Conservation (phyloP, 30 jellyfish, hydroid and myxozoan species). For the Aurelia sp. region DNA sequence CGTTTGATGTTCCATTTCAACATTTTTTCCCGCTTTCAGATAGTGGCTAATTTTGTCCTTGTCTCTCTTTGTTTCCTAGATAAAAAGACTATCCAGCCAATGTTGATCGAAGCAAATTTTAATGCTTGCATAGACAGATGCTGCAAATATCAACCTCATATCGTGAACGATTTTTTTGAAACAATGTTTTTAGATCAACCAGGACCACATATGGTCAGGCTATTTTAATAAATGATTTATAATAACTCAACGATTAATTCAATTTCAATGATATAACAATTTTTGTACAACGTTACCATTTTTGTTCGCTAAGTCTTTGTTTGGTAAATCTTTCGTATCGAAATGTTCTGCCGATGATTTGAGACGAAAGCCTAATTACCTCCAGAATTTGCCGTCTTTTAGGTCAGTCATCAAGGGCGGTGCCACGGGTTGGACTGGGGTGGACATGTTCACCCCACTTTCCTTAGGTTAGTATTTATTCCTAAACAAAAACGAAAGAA, state of each 20-base stretch:
- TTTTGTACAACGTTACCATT: neutral
- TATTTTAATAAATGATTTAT: neutral
- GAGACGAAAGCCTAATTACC: too few species aligned
- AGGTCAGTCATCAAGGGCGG: too few species aligned
- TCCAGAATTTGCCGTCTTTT: too few species aligned
- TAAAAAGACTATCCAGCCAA: constrained; percentile 73
- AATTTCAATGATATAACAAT: neutral
- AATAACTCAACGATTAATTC: neutral
- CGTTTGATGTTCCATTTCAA: too few species aligned
- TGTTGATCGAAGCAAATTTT: constrained; percentile 78
- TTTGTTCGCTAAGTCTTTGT: neutral
- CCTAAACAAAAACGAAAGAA: too few species aligned
- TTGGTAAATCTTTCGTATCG: neutral
- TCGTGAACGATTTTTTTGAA: constrained; percentile 58
- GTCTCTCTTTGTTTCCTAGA: constrained; percentile 26
- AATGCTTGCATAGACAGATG: constrained; percentile 53
- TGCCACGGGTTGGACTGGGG: too few species aligned
- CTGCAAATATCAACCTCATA: constrained; percentile 50
- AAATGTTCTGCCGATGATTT: neutral
- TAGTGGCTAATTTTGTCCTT: too few species aligned
- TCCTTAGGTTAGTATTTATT: too few species aligned
- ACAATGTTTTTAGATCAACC: constrained; percentile 34
- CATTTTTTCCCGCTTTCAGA: too few species aligned
- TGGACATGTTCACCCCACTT: too few species aligned
- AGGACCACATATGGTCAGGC: constrained; percentile 40